phyloP scores from a whole-genome alignment of 2,797 vertebrate genomes.

The Malacoctenus gilli region DNA sequence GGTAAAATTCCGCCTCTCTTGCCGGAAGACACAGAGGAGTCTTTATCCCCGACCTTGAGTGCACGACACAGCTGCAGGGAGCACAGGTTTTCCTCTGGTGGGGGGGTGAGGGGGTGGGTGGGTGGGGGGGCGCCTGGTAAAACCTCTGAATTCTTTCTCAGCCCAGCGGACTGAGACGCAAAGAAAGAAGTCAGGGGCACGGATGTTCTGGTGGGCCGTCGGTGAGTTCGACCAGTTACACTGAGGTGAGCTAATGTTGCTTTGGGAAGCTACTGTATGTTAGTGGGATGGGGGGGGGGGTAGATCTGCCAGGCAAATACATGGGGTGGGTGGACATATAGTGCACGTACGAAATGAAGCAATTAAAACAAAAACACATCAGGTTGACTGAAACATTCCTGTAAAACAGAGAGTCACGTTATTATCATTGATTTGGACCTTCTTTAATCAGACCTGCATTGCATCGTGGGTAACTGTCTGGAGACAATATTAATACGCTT shows the following conservation, averaged over 20 bases:
- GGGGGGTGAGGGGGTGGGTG: slow-evolving; percentile 49
- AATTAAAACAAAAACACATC: slow-evolving; percentile 14
- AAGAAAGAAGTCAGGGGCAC: slow-evolving; percentile 74
- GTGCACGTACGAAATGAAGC: slow-evolving; percentile 28
- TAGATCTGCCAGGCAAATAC: slow-evolving; percentile 40
- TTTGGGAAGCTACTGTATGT: slow-evolving; percentile 45
- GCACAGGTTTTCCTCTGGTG: slow-evolving; percentile 56
- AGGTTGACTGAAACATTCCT: slow-evolving; percentile 47
- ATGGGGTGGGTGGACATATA: slow-evolving; percentile 14
- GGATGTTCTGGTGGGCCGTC: slow-evolving; percentile 54
- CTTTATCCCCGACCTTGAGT: slow-evolving; percentile 43
- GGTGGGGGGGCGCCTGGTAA: slow-evolving; percentile 74
- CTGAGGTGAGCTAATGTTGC: slow-evolving; percentile 49
- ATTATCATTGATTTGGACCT: slow-evolving; percentile 25
- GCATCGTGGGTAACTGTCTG: background rate
- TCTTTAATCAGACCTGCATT: slow-evolving; percentile 46
- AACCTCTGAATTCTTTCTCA: slow-evolving; percentile 79
- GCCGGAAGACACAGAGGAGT: slow-evolving; percentile 37
- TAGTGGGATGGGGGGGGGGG: slow-evolving; percentile 67
- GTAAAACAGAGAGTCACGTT: slow-evolving; percentile 40
- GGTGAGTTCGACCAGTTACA: slow-evolving; percentile 47
- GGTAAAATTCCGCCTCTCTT: slow-evolving; percentile 48
- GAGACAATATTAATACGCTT: too few relatives aligned
- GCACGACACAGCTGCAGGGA: slow-evolving; percentile 66
- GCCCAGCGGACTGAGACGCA: slow-evolving; percentile 55